Conservation (phyloP, 2,888 invertebrate genomes). For the Trachelus troglodyta region DNA sequence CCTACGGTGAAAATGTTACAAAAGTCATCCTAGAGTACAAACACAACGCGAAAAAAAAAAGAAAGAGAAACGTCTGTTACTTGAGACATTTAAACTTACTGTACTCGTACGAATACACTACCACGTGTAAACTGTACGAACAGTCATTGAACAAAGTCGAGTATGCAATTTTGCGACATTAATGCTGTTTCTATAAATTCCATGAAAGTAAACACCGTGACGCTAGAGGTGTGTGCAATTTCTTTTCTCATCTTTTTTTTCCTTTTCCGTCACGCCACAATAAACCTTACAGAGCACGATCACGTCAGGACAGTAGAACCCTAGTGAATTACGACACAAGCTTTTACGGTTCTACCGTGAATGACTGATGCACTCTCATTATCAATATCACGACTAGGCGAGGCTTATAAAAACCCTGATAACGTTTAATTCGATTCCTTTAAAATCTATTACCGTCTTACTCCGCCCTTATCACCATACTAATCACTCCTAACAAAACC, state of each 20-base stretch:
- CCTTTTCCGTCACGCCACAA: not conserved
- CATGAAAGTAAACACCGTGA: not conserved
- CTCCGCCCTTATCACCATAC: not conserved
- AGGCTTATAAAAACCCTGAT: not conserved
- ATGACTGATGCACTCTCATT: not conserved
- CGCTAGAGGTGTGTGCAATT: not conserved
- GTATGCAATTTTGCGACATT: not conserved
- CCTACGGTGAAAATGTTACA: not conserved
- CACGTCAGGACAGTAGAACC: not conserved
- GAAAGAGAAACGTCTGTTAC: not conserved
- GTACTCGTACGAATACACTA: not conserved
- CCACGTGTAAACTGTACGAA: not conserved
- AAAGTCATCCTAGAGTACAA: not conserved
- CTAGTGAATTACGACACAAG: not conserved
- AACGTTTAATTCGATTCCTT: not conserved
- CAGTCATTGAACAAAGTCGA: not conserved
- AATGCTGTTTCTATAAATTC: not conserved
- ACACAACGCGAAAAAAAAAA: not conserved
- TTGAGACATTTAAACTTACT: not conserved
- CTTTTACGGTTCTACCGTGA: not conserved
- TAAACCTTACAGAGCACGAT: not conserved
- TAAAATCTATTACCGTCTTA: not conserved
- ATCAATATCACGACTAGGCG: not conserved
- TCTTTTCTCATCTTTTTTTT: not conserved
- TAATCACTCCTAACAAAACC: not conserved